These are phyloP conservation scores for Epiblema foenella DNA, from an alignment of 2,888 invertebrate species.

Conservation along the genomic window DNA sequence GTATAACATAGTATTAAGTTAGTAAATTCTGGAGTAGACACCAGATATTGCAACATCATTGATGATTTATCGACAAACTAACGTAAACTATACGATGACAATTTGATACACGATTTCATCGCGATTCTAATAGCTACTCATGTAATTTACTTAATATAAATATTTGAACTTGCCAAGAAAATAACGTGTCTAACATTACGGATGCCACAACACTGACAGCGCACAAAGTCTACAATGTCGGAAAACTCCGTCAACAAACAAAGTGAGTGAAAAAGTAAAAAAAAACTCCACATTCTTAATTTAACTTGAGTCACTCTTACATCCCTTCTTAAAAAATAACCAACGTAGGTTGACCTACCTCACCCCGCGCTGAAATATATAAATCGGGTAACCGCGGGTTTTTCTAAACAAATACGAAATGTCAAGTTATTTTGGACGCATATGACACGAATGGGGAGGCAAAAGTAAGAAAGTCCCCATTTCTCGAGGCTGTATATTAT, in stretches of 20 bases:
- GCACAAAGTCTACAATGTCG: slow-evolving; percentile 82
- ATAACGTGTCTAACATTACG: slow-evolving; percentile 26
- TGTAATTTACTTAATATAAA: background rate
- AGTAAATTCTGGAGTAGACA: too few relatives aligned
- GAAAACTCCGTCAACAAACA: slow-evolving; percentile 83
- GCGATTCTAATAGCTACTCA: too few relatives aligned
- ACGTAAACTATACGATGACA: background rate
- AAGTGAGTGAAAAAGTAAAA: slow-evolving; percentile 69
- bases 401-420: slow-evolving; percentile 50
- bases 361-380: slow-evolving; percentile 38
- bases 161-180: slow-evolving; percentile 7
- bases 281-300: slow-evolving; percentile 84
- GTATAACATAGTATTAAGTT: too few relatives aligned
- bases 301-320: slow-evolving; percentile 84
- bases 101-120: background rate
- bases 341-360: slow-evolving; percentile 53
- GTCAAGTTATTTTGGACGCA: slow-evolving; percentile 64
- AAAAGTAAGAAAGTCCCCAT: slow-evolving; percentile 74
- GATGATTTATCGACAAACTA: background rate
- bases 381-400: slow-evolving; percentile 44
- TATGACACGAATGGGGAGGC: slow-evolving; percentile 69
- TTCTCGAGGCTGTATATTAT: slow-evolving; percentile 72
- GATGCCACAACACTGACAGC: slow-evolving; percentile 52
- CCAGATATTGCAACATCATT: background rate
- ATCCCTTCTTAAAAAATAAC: slow-evolving; percentile 71